These are phyloP conservation scores for Nannoperca australis DNA, from an alignment of 2,797 vertebrate species.

Conservation along the genomic window DNA sequence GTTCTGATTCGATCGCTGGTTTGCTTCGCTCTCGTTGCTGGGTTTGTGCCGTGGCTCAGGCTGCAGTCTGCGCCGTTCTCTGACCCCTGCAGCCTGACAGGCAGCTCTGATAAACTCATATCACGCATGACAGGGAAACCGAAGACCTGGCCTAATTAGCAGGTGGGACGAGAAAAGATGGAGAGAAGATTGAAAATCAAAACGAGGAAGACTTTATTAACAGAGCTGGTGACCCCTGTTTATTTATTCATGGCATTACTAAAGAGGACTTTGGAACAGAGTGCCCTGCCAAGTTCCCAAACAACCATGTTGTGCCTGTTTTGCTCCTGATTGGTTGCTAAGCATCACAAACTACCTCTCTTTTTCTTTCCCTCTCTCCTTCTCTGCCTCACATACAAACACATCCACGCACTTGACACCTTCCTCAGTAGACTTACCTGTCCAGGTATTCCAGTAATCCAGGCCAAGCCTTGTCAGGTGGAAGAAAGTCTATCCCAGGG, in stretches of 20 bases:
- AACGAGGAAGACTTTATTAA: constrained; percentile 78
- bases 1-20: constrained; percentile 52
- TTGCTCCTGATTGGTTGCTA: constrained; percentile 47
- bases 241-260: constrained; percentile 81
- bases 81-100: constrained; percentile 78
- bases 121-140: constrained; percentile 82
- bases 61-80: constrained; percentile 42
- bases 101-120: constrained; percentile 84
- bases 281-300: constrained; percentile 60
- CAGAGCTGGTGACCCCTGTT: constrained; percentile 64
- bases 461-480: constrained; percentile 81
- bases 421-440: constrained; percentile 75
- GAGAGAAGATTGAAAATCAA: constrained; percentile 82
- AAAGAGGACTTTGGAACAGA: constrained; percentile 73
- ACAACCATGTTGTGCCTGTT: constrained; percentile 26
- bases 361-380: constrained; percentile 6
- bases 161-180: constrained; percentile 68
- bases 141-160: constrained; percentile 85
- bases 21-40: constrained; percentile 39
- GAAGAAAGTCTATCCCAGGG: constrained; percentile 84
- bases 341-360: constrained; percentile 43
- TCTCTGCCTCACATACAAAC: constrained; percentile 52
- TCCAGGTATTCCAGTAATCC: constrained; percentile 82
- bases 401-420: constrained; percentile 74
- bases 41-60: constrained; percentile 35